Base-by-base conservation (phyloP, 1,140 invertebrate species). In the Polypedilum pembai region DNA sequence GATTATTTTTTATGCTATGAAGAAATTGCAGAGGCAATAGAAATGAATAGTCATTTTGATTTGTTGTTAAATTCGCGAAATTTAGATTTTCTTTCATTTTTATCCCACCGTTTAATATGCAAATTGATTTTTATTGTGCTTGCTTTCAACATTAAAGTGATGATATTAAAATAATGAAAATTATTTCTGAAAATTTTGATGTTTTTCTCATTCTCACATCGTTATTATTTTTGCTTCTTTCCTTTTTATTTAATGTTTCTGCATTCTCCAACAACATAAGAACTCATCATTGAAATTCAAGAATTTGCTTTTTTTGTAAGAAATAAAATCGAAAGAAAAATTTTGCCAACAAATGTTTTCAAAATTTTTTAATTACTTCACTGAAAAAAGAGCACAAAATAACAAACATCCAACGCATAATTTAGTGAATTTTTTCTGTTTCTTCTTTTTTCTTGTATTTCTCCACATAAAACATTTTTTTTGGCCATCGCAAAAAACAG, bases 341-440 rank as follows among this genome's bases (percentile, higher is more conserved):
- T 12, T 56, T 56, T 56, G 45, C 10, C 45, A 56, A 45, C 41
- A 45, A 45, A 45, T 45, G 41, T 45, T 45, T 8, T 12, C 8
- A 66, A 69, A 21, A 8, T 20, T 69, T 69, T 69, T 69, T 69
- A 56, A 56, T 56, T 56, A 56, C 45, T 56, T 56, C n/a, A 56
- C 45, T 56, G 45, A 69, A 69, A 69, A 18, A 69, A 18, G 65
- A 69, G 65, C 17, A 18, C n/a, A 69, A 18, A 69, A 18, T 18
- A 69, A 18, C n/a, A 66, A 66, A 66, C 17, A 69, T 69, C 65
- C 65, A 69, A 69, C 65, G 65, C 65, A 69, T 69, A 69, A 69
- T 69, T 69, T 69, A 56, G n/a, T 12, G n/a, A 56, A 56, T 56
- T 56, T 12, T 56, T 56, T 45, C 41, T 15, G 8, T 15, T 15